Base-by-base conservation (phyloP, 2,888 invertebrate genomes). In the Meloe dianella region DNA sequence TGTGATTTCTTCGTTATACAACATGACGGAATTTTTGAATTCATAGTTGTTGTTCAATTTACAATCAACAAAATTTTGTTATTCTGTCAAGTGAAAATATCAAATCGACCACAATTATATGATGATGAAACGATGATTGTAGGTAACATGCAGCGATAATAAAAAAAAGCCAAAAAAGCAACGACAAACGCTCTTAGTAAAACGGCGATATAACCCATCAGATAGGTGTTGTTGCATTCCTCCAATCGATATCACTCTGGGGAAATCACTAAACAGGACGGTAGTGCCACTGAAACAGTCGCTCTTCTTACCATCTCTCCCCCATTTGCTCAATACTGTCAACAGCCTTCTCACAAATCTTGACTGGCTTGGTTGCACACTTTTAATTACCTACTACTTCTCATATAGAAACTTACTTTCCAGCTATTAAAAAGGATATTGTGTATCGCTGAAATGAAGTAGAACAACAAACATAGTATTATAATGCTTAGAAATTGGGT, bases 191-290 rank as follows among this genome's bases (percentile, higher is more conserved):
- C 54, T 54, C 54, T 47, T 22, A 24, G 54, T 63, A 29, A 58
- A 58, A 63, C 57, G 58, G 20, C 54, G 51, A 60, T 59, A 59
- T 63, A 60, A 62, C 68, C 70, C 70, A 73, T 74, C 73, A 73
- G 78, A 78, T 76, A 74, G 79, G 80, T 79, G 79, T 79, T 79
- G 79, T 79, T 81, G 79, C 80, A 77, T 79, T 79, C 78, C 77
- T 27, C 79, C 81, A 82, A 82, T 82, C 82, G 81, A 82, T 82
- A 80, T 79, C 78, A 78, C 82, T 78, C 82, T 76, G 77, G 82
- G 82, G 82, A 83, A 83, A 83, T 83, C 82, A 83, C 82, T 81
- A 81, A 82, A 81, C 81, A 81, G 81, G 78, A 78, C 76, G 73
- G 69, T 73, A 61, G 66, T 66, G 29, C 22, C 8, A 38, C n/a